Conservation (phyloP, 2,888 invertebrate species). For the Colletes collaris region DNA sequence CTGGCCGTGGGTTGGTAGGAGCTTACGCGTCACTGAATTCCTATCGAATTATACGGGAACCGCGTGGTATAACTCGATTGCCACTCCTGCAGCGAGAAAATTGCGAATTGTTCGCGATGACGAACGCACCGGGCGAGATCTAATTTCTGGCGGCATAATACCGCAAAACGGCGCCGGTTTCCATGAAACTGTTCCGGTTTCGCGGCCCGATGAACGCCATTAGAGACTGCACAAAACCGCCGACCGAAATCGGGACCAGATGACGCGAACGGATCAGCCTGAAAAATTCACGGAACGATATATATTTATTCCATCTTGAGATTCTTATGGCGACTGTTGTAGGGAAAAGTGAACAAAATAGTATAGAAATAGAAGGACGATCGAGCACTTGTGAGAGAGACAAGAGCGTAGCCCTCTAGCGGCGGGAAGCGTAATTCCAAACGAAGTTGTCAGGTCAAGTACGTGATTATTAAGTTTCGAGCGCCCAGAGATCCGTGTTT, state of each 20-base stretch:
- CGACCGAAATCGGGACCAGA: background rate
- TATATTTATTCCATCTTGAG: too few relatives aligned
- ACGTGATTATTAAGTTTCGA: too few relatives aligned
- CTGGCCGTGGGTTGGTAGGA: conserved; percentile 1
- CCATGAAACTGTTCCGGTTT: conserved; percentile 21
- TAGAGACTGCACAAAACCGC: background rate
- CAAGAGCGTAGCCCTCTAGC: too few relatives aligned
- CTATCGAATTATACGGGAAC: conserved; percentile 25
- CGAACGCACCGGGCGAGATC: conserved; percentile 32
- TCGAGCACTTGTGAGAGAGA: too few relatives aligned
- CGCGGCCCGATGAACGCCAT: conserved; percentile 11
- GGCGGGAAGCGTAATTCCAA: too few relatives aligned
- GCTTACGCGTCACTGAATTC: conserved; percentile 29
- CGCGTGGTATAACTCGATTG: conserved; percentile 24
- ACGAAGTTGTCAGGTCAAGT: too few relatives aligned
- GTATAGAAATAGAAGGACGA: too few relatives aligned
- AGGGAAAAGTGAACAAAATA: too few relatives aligned
- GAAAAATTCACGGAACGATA: background rate
- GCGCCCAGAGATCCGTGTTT: too few relatives aligned
- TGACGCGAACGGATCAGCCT: background rate
- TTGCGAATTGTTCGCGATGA: conserved; percentile 50
- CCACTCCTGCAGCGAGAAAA: conserved; percentile 38
- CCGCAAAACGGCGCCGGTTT: conserved; percentile 30
- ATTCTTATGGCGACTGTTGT: too few relatives aligned
- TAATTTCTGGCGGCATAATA: conserved; percentile 40